Evolutionary conservation across 2,113 vertebrate genomes (phyloP), one percentile per base, ranked within the genome.

Genomic region (Puntigrus tetrazona): DNA sequence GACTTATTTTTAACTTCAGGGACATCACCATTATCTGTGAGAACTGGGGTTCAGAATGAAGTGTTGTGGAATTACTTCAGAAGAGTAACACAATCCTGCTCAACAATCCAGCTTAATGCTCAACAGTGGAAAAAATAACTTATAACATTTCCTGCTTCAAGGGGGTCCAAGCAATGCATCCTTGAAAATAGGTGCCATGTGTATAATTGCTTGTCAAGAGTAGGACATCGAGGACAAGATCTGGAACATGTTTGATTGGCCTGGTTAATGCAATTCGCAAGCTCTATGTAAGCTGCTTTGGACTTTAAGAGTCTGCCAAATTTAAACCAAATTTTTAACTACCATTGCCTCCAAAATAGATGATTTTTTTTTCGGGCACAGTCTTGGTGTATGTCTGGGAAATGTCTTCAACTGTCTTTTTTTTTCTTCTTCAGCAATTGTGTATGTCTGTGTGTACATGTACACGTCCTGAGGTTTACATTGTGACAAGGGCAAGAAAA

Each of bases 141-240:
- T 86, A 89, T 86, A 92, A 89, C 91, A 91, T 93, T 94, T 94
- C 93, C 92, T 93, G 92, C 92, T 89, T 87, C 72, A 57, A 92
- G 92, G 93, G 93, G 94, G 93, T 95, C 92, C 91, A 89, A 94
- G 91, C 29, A 88, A 94, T 93, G 94, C 93, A 92, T 94, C 92
- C 93, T 91, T 90, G 41, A 90, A 88, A 85, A 89, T 89, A 90
- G 88, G 93, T 91, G 93, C 94, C 91, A 77, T 91, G 89, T 94
- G 92, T 93, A 91, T 89, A 74, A 55, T 82, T 86, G 87, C 80
- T 86, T 90, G 92, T 90, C 92, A 93, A 90, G 41, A 86, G 45
- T 36, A 22, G 67, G 31, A 77, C 41, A 81, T 81, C 29, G 73
- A 73, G 75, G 50, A 45, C 55, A 67, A 14, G 83, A 73, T 83